Percentiles rank a stretch among this genome's conserved stretches.
These are phyloP conservation scores for Adineta ricciae DNA, from an alignment of 2,888 invertebrate genomes.

Conservation along the genomic window DNA sequence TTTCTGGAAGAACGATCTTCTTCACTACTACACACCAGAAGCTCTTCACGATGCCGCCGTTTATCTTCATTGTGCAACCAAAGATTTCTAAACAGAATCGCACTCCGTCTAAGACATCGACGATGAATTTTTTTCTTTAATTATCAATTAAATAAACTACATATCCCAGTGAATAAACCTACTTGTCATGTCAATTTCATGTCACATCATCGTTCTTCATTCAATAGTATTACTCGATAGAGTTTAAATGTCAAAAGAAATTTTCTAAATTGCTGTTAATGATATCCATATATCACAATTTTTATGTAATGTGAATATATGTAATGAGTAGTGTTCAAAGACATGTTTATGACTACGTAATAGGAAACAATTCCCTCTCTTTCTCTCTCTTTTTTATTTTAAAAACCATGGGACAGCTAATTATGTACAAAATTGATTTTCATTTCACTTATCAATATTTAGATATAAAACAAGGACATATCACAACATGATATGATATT, in stretches of 20 bases:
- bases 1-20: constrained; percentile 40
- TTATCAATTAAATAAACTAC: neutral
- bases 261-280: too few species aligned
- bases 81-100: constrained; percentile 13
- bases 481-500: neutral
- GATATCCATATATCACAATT: too few species aligned
- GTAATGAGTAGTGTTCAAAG: too few species aligned
- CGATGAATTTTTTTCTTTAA: neutral
- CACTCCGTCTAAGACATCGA: too few species aligned
- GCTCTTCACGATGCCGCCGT: constrained; percentile 39
- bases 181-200: too few species aligned
- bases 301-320: too few species aligned
- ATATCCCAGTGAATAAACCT: neutral
- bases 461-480: neutral
- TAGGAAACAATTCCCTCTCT: neutral
- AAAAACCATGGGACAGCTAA: neutral
- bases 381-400: neutral
- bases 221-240: too few species aligned
- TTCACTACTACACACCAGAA: constrained; percentile 40
- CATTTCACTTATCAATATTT: neutral
- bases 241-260: too few species aligned
- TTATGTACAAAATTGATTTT: neutral
- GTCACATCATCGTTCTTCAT: too few species aligned
- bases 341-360: neutral
- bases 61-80: constrained; percentile 39